phyloP scores from a whole-genome alignment of 2,888 invertebrate species.

The Perithous albicinctus region DNA sequence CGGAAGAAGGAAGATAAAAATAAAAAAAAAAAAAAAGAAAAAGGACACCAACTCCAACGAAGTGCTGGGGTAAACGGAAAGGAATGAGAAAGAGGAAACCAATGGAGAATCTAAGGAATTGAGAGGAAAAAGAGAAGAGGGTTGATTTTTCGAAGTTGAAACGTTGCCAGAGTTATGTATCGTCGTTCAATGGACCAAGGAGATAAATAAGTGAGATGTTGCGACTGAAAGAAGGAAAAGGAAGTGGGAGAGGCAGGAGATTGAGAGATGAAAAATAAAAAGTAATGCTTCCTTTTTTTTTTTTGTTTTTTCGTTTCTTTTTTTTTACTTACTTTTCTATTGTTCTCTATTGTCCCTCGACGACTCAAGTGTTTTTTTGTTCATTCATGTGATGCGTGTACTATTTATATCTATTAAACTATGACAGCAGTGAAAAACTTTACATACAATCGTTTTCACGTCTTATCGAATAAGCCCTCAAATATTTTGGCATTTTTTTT shows the following conservation, averaged over 20 bases:
- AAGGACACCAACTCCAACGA: background rate
- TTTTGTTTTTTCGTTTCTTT: too few species aligned
- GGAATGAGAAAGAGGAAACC: slow-evolving; percentile 26
- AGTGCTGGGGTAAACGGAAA: slow-evolving; percentile 20
- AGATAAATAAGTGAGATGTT: slow-evolving; percentile 65
- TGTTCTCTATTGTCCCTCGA: slow-evolving; percentile 38
- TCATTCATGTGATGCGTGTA: slow-evolving; percentile 18
- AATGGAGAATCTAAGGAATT: slow-evolving; percentile 26
- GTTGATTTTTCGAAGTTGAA: slow-evolving; percentile 81
- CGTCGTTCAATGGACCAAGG: slow-evolving; percentile 78
- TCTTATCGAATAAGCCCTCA: background rate
- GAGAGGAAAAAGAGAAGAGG: slow-evolving; percentile 57
- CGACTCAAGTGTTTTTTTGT: slow-evolving; percentile 48
- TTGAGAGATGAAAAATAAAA: slow-evolving; percentile 58
- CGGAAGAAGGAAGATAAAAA: slow-evolving; percentile 38
- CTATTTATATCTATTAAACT: background rate
- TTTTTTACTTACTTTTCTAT: slow-evolving; percentile 51
- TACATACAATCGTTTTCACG: background rate
- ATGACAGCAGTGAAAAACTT: background rate
- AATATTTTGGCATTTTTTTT: too few species aligned
- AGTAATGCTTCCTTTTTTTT: slow-evolving; percentile 56
- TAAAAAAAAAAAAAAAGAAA: too few species aligned
- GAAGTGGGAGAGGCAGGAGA: slow-evolving; percentile 12
- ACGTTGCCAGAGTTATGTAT: slow-evolving; percentile 80
- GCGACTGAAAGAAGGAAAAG: slow-evolving; percentile 41